Base-by-base conservation (phyloP, 2,888 invertebrate species). In the Archaeoteleia sp. region DNA sequence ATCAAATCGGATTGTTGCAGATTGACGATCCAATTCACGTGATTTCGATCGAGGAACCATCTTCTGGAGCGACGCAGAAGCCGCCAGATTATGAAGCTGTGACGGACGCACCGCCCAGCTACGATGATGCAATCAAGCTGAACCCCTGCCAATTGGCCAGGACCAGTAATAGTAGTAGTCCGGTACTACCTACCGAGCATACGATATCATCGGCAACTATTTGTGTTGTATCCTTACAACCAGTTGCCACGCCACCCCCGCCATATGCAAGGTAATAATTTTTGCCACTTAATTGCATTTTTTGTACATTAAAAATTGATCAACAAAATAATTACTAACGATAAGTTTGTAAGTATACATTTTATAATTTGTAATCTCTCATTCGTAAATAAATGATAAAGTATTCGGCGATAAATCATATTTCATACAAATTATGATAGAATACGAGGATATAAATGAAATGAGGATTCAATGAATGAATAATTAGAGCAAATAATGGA, bases 21-120 rank as follows among this genome's bases (percentile, higher is more conserved):
- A 89, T 89, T 76, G 89, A 89, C 82, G 90, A 90, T 82, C 89
- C 90, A 29, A 89, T 91, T 74, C 91, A 91, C 83, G 89, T 91
- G 65, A 91, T 91, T 72, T 88, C 89, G 71, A 88, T 90, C 84
- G 89, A 89, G 69, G 85, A 82, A 72, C 80, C 82, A 32, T 87
- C 88, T 70, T 87, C 88, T 73, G 87, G 87, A 63, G 88, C 89
- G 83, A 87, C 89, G 76, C 90, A 90, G 78, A 92, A 92, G 81
- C 91, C 92, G 25, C 92, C 92, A 1, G 91, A 91, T 82, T 92
- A 92, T 84, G 91, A 91, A 78, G 88, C 90, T 4, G 91, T 91
- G 48, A 89, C 90, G 5, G 90, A 90, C 29, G 89, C 89, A 58
- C 91, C 91, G 65, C 92, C 92, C 1, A 90, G 90, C 10, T 92